Conservation (phyloP, 1,140 invertebrate genomes). For the Drosophila repleta region DNA sequence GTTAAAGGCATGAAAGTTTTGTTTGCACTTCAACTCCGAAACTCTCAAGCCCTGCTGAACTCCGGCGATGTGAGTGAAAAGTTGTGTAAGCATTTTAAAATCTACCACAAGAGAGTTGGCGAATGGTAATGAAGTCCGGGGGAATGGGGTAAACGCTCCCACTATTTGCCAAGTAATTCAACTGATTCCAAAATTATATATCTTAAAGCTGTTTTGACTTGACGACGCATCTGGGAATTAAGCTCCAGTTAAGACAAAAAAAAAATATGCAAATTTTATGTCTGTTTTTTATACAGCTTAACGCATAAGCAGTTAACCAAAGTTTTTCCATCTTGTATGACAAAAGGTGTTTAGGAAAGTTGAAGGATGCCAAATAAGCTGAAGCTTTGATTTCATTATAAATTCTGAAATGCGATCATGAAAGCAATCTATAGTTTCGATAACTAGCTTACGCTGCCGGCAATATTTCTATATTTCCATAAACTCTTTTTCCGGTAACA, state of each 20-base stretch:
- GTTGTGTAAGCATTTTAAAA: constrained; percentile 54
- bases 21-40: constrained; percentile 44
- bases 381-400: too few species aligned
- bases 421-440: too few species aligned
- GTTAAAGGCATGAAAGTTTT: constrained; percentile 53
- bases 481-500: neutral
- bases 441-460: too few species aligned
- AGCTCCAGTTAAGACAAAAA: neutral
- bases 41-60: constrained; percentile 24
- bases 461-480: neutral
- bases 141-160: constrained; percentile 3
- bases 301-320: neutral
- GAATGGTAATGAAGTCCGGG: constrained; percentile 12
- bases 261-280: neutral
- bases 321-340: too few species aligned
- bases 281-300: neutral
- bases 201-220: constrained; percentile 2
- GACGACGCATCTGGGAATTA: neutral
- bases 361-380: too few species aligned
- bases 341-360: too few species aligned
- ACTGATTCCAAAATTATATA: constrained; percentile 17
- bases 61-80: constrained; percentile 41
- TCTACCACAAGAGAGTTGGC: constrained; percentile 38
- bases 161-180: constrained; percentile 34
- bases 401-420: too few species aligned